Conservation (phyloP, 2,888 invertebrate species). For the Oxyteleia sp. region DNA sequence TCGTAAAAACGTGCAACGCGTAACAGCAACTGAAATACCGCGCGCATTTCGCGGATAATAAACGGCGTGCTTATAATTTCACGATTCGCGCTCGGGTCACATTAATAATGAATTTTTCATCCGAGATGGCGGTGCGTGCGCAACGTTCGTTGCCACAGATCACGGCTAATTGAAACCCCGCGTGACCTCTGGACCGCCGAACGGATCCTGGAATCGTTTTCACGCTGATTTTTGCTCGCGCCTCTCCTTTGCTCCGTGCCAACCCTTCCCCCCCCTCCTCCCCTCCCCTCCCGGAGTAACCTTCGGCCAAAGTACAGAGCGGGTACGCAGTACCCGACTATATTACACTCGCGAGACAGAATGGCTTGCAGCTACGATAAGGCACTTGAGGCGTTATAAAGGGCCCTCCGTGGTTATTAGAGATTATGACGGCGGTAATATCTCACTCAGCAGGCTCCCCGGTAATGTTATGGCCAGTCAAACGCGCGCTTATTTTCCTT, state of each 20-base stretch:
- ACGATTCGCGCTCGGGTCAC: conserved; percentile 56
- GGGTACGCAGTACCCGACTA: too few relatives aligned
- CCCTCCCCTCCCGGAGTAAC: conserved; percentile 50
- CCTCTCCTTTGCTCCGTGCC: conserved; percentile 16
- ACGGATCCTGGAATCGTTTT: conserved; percentile 68
- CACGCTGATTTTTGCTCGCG: conserved; percentile 65
- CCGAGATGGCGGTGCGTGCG: conserved; percentile 13
- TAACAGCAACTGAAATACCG: conserved; percentile 56
- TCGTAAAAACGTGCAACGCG: conserved; percentile 38
- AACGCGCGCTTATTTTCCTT: too few relatives aligned
- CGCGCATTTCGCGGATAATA: conserved; percentile 52
- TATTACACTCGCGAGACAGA: too few relatives aligned
- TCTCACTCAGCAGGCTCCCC: too few relatives aligned
- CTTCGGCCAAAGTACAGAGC: conserved; percentile 73
- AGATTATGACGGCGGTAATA: too few relatives aligned
- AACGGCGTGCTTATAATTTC: conserved; percentile 67
- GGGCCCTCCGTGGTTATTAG: too few relatives aligned
- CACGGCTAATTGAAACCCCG: conserved; percentile 65
- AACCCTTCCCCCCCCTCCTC: conserved; percentile 10
- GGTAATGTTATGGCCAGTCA: too few relatives aligned
- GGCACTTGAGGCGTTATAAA: too few relatives aligned
- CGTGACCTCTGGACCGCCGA: conserved; percentile 55
- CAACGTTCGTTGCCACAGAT: conserved; percentile 49
- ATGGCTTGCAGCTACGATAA: too few relatives aligned
- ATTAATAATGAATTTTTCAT: conserved; percentile 60